These are phyloP conservation scores for Schizaphis graminum DNA, from an alignment of 2,888 invertebrate species.

Conservation along the genomic window DNA sequence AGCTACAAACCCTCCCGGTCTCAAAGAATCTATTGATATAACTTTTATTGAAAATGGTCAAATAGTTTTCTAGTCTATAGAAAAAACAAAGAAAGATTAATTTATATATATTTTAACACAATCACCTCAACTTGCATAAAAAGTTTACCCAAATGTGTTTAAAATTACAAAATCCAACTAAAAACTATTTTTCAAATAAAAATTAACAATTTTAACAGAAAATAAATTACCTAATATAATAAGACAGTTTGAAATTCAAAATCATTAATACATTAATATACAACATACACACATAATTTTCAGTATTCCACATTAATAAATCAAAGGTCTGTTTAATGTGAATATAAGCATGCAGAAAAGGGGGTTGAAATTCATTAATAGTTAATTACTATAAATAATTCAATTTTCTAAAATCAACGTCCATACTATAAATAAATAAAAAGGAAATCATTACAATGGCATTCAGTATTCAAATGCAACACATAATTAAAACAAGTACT, in stretches of 20 bases:
- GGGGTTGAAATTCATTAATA: not conserved
- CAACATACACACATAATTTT: not conserved
- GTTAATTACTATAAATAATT: not conserved
- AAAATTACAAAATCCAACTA: not conserved
- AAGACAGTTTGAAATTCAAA: too few relatives aligned
- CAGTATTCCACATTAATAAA: not conserved
- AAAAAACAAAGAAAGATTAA: too few relatives aligned
- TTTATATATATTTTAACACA: too few relatives aligned
- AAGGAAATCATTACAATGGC: not conserved
- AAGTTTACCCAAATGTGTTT: too few relatives aligned
- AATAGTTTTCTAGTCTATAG: too few relatives aligned
- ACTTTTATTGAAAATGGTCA: too few relatives aligned
- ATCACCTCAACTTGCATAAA: too few relatives aligned
- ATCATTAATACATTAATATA: too few relatives aligned
- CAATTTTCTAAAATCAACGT: not conserved
- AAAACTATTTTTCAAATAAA: not conserved
- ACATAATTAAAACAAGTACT: not conserved
- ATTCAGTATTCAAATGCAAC: not conserved
- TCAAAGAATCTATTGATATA: too few relatives aligned
- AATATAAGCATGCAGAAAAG: not conserved
- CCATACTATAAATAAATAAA: not conserved
- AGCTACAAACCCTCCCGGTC: too few relatives aligned
- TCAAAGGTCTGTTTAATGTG: not conserved
- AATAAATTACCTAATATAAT: too few relatives aligned
- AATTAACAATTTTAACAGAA: not conserved